Evolutionary conservation across 2,888 invertebrate species (phyloP).

Genomic region (Drosophila helvetica): DNA sequence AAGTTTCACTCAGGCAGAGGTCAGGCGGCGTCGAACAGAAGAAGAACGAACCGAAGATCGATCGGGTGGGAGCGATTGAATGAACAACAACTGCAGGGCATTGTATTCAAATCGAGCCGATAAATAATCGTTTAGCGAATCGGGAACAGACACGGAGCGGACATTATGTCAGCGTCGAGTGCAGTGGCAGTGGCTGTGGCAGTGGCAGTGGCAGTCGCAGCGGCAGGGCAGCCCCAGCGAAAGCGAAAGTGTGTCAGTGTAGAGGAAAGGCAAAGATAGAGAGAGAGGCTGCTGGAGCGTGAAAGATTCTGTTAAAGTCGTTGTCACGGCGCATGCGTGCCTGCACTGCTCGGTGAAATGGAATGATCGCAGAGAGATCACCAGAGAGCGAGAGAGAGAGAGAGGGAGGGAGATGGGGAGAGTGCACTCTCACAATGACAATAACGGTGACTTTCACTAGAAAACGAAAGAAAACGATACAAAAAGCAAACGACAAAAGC

Average conservation of each 20-base stretch:
- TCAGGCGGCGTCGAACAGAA: slow-evolving; percentile 21
- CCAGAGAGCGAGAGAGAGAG: neutral
- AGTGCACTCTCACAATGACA: slow-evolving; percentile 55
- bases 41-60: slow-evolving; percentile 36
- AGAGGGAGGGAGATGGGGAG: slow-evolving; percentile 2
- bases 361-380: slow-evolving; percentile 34
- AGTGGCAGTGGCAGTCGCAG: neutral
- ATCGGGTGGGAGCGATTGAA: slow-evolving; percentile 10
- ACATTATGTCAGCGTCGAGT: slow-evolving; percentile 75
- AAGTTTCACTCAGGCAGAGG: slow-evolving; percentile 50
- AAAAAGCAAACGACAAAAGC: slow-evolving; percentile 19
- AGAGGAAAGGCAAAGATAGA: slow-evolving; percentile 13
- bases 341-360: slow-evolving; percentile 50
- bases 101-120: slow-evolving; percentile 46
- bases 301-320: slow-evolving; percentile 49
- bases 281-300: slow-evolving; percentile 34
- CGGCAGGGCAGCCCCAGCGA: slow-evolving; percentile 39
- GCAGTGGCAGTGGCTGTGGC: slow-evolving; percentile 22
- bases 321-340: slow-evolving; percentile 45
- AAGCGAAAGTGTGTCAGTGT: slow-evolving; percentile 75
- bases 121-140: slow-evolving; percentile 72
- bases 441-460: slow-evolving; percentile 77
- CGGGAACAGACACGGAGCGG: slow-evolving; percentile 20
- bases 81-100: slow-evolving; percentile 27
- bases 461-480: slow-evolving; percentile 56